Percentiles rank a stretch among this genome's conserved stretches.
Conservation (phyloP, 64 coral and sea anemone species). For the Pachyseris speciosa region DNA sequence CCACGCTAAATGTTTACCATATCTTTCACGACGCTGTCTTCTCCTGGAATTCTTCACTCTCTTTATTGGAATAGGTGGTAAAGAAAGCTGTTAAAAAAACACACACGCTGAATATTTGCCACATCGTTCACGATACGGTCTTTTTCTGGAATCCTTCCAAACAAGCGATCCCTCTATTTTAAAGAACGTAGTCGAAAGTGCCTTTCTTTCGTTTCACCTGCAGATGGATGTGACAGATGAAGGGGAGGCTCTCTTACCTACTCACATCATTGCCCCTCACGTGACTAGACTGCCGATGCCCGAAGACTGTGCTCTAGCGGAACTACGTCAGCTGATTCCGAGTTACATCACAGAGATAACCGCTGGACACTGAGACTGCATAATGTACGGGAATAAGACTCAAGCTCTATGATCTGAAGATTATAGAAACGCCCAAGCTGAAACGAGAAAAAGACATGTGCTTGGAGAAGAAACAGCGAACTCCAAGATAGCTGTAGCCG, state of each 20-base stretch:
- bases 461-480: not conserved
- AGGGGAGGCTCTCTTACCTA: conserved; percentile 48
- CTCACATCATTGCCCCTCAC: conserved; percentile 68
- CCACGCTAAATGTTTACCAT: not conserved
- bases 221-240: conserved; percentile 38
- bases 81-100: too few species aligned
- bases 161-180: too few species aligned
- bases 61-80: too few species aligned
- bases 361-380: conserved; percentile 6
- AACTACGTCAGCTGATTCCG: conserved; percentile 62
- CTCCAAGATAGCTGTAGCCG: not conserved
- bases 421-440: not conserved
- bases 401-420: too few species aligned
- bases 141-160: too few species aligned
- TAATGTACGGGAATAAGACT: too few species aligned
- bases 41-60: too few species aligned
- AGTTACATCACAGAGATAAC: conserved; percentile 65
- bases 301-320: conserved; percentile 75
- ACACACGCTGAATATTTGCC: too few species aligned
- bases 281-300: conserved; percentile 69
- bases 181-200: too few species aligned
- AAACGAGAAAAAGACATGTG: not conserved
- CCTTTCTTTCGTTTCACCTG: not conserved
- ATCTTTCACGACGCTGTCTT: not conserved
- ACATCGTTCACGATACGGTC: too few species aligned